Evolutionary conservation across 1,140 invertebrate genomes (phyloP).

Genomic region (Anastrepha obliqua): DNA sequence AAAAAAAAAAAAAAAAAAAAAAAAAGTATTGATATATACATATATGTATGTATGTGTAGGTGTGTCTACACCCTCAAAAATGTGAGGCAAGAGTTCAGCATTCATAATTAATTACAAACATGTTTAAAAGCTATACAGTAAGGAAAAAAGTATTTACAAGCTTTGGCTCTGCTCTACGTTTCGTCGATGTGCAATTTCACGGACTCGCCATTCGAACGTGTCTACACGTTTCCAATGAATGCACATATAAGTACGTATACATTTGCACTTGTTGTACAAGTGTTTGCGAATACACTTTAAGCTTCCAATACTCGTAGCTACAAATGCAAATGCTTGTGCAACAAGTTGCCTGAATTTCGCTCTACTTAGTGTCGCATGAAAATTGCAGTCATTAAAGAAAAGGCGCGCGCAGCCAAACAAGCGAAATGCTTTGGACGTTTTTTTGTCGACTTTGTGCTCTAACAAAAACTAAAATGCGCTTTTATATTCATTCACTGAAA

Average conservation of each 20-base stretch:
- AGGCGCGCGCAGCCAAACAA: constrained; percentile 1
- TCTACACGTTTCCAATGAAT: background rate
- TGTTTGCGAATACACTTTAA: too few relatives aligned
- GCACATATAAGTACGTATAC: background rate
- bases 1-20: too few relatives aligned
- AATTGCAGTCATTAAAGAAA: constrained; percentile 1
- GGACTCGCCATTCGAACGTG: background rate
- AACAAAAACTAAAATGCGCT: background rate
- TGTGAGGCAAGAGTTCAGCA: background rate
- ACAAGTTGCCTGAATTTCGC: background rate
- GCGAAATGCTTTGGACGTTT: background rate
- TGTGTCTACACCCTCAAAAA: too few relatives aligned
- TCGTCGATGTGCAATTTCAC: too few relatives aligned
- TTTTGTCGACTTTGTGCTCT: background rate
- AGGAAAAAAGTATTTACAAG: too few relatives aligned
- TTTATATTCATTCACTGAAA: constrained; percentile 25
- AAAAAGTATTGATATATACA: too few relatives aligned
- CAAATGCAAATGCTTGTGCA: background rate
- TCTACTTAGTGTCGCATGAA: constrained; percentile 4
- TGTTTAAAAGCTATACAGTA: background rate
- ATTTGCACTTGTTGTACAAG: too few relatives aligned
- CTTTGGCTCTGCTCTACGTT: too few relatives aligned
- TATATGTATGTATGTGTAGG: too few relatives aligned
- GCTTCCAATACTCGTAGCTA: too few relatives aligned
- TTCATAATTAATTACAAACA: background rate